Percentiles rank a stretch among this genome's conserved stretches.
These are phyloP conservation scores for Natrix natrix DNA, from an alignment of 2,797 vertebrate species.

Conservation along the genomic window DNA sequence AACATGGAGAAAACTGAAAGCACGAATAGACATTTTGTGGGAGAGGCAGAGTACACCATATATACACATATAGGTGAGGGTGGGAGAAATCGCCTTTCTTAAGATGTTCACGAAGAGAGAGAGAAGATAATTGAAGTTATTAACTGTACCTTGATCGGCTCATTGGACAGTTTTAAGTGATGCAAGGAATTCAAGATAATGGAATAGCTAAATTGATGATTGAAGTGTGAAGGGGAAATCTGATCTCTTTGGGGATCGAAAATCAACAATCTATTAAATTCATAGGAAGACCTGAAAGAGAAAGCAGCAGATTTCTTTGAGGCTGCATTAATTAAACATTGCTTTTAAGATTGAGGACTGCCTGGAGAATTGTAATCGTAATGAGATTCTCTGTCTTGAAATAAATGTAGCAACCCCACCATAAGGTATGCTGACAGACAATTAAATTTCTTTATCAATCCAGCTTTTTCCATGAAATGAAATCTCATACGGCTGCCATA, in stretches of 20 bases:
- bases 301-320: conserved; percentile 56
- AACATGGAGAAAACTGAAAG: conserved; percentile 39
- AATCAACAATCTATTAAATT: conserved; percentile 97
- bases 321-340: conserved; percentile 73
- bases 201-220: conserved; percentile 89
- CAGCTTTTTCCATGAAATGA: conserved; percentile 69
- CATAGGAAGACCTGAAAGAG: conserved; percentile 71
- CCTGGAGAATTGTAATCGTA: conserved; percentile 71
- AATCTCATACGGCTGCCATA: conserved; percentile 65
- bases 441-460: conserved; percentile 89
- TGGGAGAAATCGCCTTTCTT: conserved; percentile 23
- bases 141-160: conserved; percentile 65
- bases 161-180: conserved; percentile 65
- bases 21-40: conserved; percentile 40
- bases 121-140: conserved; percentile 57
- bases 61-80: not conserved
- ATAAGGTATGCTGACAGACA: conserved; percentile 84
- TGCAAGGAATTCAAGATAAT: conserved; percentile 80
- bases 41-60: not conserved
- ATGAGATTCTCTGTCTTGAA: conserved; percentile 77
- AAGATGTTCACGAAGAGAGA: conserved; percentile 33
- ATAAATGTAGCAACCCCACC: conserved; percentile 76
- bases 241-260: conserved; percentile 85
- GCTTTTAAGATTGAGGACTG: conserved; percentile 65
- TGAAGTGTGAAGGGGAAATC: conserved; percentile 84